These are phyloP conservation scores for Enhydra lutris DNA, from an alignment of 2,113 vertebrate species.

Conservation along the genomic window DNA sequence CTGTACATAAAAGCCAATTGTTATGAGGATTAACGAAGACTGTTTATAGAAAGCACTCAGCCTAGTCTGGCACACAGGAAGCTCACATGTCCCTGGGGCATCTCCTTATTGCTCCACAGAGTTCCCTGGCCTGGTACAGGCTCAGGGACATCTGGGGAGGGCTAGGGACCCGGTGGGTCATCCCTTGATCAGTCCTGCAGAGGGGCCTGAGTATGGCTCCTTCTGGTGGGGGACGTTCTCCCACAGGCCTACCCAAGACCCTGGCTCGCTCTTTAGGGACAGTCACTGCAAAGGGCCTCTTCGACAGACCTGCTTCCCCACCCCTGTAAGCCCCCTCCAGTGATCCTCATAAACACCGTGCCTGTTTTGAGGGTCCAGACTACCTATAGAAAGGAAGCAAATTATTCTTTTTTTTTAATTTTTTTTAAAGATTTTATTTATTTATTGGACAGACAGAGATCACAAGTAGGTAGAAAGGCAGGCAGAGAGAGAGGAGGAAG, in stretches of 20 bases:
- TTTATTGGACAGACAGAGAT: too few species aligned
- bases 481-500: too few species aligned
- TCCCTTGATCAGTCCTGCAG: neutral
- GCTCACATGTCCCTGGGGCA: neutral
- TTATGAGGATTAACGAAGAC: neutral
- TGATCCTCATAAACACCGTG: neutral
- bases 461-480: too few species aligned
- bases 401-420: neutral
- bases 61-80: neutral
- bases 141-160: neutral
- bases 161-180: neutral
- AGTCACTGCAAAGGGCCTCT: neutral
- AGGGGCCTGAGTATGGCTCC: neutral
- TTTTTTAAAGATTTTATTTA: too few species aligned
- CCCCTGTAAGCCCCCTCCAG: neutral
- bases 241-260: neutral
- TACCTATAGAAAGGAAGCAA: neutral
- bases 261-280: neutral
- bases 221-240: neutral
- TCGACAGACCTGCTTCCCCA: neutral
- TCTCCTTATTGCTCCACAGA: neutral
- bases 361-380: neutral
- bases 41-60: neutral
- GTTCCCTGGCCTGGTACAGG: neutral
- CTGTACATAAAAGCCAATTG: neutral